Percentiles rank a stretch among this genome's conserved stretches.
These are phyloP conservation scores for Hestina assimilis DNA, from an alignment of 1,140 invertebrate species.

Conservation along the genomic window DNA sequence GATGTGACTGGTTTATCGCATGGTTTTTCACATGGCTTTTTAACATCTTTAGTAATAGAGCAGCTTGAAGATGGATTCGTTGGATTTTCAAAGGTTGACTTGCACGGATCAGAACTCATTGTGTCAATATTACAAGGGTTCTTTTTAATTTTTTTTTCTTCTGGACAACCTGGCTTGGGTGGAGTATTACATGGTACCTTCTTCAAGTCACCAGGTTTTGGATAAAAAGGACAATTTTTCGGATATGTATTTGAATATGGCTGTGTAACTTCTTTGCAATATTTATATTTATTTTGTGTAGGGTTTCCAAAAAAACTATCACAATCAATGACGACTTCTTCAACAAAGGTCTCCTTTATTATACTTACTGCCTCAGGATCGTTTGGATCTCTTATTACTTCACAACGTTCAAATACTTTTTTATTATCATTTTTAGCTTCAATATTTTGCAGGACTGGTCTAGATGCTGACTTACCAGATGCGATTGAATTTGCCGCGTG, in stretches of 20 bases:
- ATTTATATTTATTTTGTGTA: slow-evolving; percentile 33
- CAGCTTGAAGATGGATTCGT: neutral
- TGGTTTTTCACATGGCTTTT: slow-evolving; percentile 2
- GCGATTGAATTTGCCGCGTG: slow-evolving; percentile 17
- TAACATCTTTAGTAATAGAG: neutral
- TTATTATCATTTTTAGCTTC: slow-evolving; percentile 24
- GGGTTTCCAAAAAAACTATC: slow-evolving; percentile 7
- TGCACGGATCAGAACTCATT: neutral
- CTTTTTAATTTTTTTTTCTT: neutral
- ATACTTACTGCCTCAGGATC: slow-evolving; percentile 26
- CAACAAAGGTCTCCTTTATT: slow-evolving; percentile 37
- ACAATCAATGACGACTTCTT: slow-evolving; percentile 30
- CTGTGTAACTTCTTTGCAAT: slow-evolving; percentile 44
- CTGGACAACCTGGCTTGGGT: neutral
- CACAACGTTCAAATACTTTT: slow-evolving; percentile 33
- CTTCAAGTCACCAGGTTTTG: neutral
- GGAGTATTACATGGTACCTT: neutral
- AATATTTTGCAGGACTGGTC: slow-evolving; percentile 23
- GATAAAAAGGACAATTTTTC: slow-evolving; percentile 18
- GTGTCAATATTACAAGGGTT: neutral
- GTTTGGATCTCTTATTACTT: slow-evolving; percentile 37
- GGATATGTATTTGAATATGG: slow-evolving; percentile 35
- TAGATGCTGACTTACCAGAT: slow-evolving; percentile 10
- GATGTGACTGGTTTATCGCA: slow-evolving; percentile 2
- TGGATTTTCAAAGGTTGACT: slow-evolving; percentile 21